phyloP scores from a whole-genome alignment of 1,140 invertebrate species.

The Diprion similis region DNA sequence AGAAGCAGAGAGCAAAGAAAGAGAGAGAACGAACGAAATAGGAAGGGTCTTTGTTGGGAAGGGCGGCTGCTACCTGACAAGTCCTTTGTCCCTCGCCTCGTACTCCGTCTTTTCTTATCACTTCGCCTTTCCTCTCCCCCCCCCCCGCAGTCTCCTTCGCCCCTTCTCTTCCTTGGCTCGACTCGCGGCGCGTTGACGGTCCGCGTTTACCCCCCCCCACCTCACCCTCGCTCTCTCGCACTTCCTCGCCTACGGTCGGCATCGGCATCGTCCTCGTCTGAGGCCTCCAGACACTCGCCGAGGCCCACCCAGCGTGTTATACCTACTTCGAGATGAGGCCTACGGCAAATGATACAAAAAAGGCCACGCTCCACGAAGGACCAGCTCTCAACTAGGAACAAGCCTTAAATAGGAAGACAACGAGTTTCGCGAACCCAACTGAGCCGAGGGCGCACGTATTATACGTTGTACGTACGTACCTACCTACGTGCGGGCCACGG shows the following conservation, averaged over 20 bases:
- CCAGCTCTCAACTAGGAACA: not conserved
- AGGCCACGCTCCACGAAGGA: constrained; percentile 6
- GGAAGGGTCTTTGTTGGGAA: constrained; percentile 21
- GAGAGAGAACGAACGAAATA: not conserved
- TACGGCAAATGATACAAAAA: constrained; percentile 28
- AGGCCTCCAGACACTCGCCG: constrained; percentile 23
- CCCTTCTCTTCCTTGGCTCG: constrained; percentile 13
- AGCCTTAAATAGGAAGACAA: constrained; percentile 7
- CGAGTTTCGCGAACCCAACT: not conserved
- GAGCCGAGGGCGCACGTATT: not conserved
- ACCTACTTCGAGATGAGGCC: constrained; percentile 25
- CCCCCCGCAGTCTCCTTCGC: constrained; percentile 34
- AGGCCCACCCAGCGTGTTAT: constrained; percentile 30
- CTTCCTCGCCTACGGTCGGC: not conserved
- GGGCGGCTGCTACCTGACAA: constrained; percentile 46
- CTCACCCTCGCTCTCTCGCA: not conserved
- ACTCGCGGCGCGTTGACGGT: not conserved
- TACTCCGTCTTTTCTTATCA: constrained; percentile 23
- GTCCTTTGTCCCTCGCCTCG: constrained; percentile 43
- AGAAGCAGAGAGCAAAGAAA: not conserved
- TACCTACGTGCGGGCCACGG: too few species aligned
- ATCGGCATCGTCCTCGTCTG: constrained; percentile 10
- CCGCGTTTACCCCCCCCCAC: not conserved
- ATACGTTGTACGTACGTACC: too few species aligned
- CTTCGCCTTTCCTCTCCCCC: constrained; percentile 1